These are phyloP conservation scores for Struthidea cinerea DNA, from an alignment of 2,113 vertebrate genomes.

Conservation along the genomic window DNA sequence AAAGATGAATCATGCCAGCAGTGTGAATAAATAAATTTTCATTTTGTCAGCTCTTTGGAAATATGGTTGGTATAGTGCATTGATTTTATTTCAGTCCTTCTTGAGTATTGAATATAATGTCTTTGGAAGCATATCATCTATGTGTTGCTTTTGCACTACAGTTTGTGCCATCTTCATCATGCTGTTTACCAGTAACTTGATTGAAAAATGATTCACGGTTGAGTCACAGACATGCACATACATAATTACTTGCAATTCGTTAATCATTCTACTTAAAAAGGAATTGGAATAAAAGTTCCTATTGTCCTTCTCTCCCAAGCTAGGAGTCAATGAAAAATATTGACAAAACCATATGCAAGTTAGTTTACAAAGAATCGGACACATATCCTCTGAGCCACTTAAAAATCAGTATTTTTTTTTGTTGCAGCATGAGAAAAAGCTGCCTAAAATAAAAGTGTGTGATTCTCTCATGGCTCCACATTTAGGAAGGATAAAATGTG, in stretches of 20 bases:
- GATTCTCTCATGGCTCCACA: neutral
- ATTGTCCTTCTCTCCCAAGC: neutral
- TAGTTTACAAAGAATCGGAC: neutral
- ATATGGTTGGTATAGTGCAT: neutral
- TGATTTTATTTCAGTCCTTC: slow-evolving; percentile 21
- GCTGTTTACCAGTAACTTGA: neutral
- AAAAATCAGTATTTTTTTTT: neutral
- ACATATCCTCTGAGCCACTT: neutral
- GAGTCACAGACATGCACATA: neutral
- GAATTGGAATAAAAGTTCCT: neutral
- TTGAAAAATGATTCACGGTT: neutral
- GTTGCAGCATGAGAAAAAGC: neutral
- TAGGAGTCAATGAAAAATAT: neutral
- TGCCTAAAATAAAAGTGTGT: neutral
- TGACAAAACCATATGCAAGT: neutral
- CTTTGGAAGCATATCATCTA: neutral
- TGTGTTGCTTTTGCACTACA: neutral
- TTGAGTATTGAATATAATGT: neutral
- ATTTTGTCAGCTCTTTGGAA: slow-evolving; percentile 5
- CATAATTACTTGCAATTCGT: neutral
- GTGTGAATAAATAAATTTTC: neutral
- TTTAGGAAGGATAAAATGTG: neutral
- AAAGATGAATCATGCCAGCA: neutral
- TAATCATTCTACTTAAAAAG: neutral
- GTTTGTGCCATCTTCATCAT: neutral